Evolutionary conservation across 2,113 vertebrate species (phyloP).

Genomic region (Nerophis lumbriciformis): DNA sequence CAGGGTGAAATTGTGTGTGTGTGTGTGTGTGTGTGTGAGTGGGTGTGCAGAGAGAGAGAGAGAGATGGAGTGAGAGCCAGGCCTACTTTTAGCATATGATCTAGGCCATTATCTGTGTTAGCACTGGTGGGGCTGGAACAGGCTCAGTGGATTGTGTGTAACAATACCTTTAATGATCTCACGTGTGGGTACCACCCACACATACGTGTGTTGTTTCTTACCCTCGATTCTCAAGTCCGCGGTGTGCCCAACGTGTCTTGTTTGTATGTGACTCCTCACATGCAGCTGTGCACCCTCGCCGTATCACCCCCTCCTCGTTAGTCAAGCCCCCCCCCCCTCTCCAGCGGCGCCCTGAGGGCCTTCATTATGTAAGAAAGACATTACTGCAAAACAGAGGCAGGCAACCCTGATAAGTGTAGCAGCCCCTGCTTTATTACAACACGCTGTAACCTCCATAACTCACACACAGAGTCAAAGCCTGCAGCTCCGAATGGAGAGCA

Average conservation of each 20-base stretch:
- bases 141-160: slow-evolving; percentile 69
- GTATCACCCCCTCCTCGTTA: slow-evolving; percentile 57
- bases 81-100: slow-evolving; percentile 79
- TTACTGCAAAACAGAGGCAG: slow-evolving; percentile 61
- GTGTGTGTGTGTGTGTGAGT: slow-evolving; percentile 22
- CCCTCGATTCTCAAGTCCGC: background rate
- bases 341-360: slow-evolving; percentile 58
- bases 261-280: slow-evolving; percentile 44
- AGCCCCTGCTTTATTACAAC: slow-evolving; percentile 38
- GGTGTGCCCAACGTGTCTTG: slow-evolving; percentile 14
- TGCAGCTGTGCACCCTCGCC: slow-evolving; percentile 59
- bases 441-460: slow-evolving; percentile 17
- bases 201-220: slow-evolving; percentile 34
- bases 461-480: slow-evolving; percentile 13
- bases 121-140: slow-evolving; percentile 74
- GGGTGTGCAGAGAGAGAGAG: slow-evolving; percentile 19
- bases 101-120: slow-evolving; percentile 84
- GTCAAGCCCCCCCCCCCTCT: slow-evolving; percentile 46
- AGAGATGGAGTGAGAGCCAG: slow-evolving; percentile 38
- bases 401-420: slow-evolving; percentile 50
- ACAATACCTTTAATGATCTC: slow-evolving; percentile 69
- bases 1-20: slow-evolving; percentile 32
- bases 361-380: slow-evolving; percentile 73
- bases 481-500: slow-evolving; percentile 28
- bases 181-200: slow-evolving; percentile 25